Evolutionary conservation across 2,113 vertebrate genomes (phyloP).

Genomic region (Scopus umbretta): DNA sequence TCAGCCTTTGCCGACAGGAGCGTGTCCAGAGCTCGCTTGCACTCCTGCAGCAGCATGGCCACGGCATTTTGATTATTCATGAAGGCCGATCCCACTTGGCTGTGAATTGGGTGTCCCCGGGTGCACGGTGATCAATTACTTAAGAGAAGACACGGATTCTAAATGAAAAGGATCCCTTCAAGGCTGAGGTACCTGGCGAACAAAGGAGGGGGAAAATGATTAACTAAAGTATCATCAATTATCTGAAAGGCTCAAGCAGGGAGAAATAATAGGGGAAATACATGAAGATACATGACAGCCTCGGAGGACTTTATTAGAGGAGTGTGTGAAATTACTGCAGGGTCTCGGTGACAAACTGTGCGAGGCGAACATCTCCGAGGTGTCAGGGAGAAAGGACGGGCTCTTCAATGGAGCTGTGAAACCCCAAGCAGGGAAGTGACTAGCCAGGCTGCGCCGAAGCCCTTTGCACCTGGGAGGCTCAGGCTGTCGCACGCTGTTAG

Average conservation of each 20-base stretch:
- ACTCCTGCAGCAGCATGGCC: constrained; percentile 73
- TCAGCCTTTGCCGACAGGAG: constrained; percentile 23
- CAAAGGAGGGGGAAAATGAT: constrained; percentile 76
- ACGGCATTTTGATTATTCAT: constrained; percentile 79
- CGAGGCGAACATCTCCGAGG: background rate
- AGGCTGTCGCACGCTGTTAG: background rate
- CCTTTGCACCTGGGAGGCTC: background rate
- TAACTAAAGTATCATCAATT: constrained; percentile 79
- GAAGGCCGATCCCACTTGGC: constrained; percentile 26
- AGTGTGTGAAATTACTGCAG: constrained; percentile 60
- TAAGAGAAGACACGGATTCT: constrained; percentile 66
- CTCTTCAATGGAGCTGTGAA: background rate
- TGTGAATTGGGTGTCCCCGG: constrained; percentile 59
- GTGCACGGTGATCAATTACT: constrained; percentile 70
- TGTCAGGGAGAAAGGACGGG: background rate
- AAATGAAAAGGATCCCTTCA: constrained; percentile 70
- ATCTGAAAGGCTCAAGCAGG: constrained; percentile 72
- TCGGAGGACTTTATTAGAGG: constrained; percentile 59
- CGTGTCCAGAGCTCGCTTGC: constrained; percentile 59
- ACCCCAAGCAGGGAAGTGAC: background rate
- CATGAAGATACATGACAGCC: constrained; percentile 68
- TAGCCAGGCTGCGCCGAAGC: background rate
- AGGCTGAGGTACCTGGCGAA: constrained; percentile 73
- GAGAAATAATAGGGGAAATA: constrained; percentile 71
- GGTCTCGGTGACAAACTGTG: background rate